Conservation (phyloP, 2,113 vertebrate species). For the Chaetodon auriga region DNA sequence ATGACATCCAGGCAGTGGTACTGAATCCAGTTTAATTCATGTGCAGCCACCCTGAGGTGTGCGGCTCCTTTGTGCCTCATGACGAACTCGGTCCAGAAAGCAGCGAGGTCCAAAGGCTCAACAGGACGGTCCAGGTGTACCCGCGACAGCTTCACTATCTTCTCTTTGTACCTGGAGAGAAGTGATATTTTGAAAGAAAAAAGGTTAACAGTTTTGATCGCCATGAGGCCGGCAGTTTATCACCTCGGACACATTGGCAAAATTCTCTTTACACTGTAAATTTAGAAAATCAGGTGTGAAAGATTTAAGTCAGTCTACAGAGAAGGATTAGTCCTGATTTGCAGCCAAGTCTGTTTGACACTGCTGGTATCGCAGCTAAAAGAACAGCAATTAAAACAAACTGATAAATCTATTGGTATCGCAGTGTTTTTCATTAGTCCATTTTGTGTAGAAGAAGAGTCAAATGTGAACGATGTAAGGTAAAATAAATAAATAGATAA, state of each 20-base stretch:
- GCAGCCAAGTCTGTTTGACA: no score
- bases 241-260: neutral
- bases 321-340: no score
- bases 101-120: slow-evolving; percentile 89
- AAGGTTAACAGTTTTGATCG: neutral
- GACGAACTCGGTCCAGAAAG: slow-evolving; percentile 95
- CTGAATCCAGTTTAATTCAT: slow-evolving; percentile 94
- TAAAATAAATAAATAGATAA: no score
- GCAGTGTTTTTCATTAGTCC: no score
- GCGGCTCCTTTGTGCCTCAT: slow-evolving; percentile 92
- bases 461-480: neutral
- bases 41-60: slow-evolving; percentile 90
- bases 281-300: no score
- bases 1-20: slow-evolving; percentile 93
- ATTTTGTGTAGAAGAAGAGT: no score
- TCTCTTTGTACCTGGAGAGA: slow-evolving; percentile 91
- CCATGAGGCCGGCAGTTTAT: neutral
- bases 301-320: no score
- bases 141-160: slow-evolving; percentile 86
- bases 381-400: no score
- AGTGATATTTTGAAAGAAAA: neutral
- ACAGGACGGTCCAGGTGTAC: slow-evolving; percentile 91
- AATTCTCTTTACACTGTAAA: no score
- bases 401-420: no score
- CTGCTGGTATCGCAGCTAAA: no score